Evolutionary conservation across 2,113 vertebrate species (phyloP), one percentile per base, ranked within the genome.

Genomic region (Ammodramus savannarum): DNA sequence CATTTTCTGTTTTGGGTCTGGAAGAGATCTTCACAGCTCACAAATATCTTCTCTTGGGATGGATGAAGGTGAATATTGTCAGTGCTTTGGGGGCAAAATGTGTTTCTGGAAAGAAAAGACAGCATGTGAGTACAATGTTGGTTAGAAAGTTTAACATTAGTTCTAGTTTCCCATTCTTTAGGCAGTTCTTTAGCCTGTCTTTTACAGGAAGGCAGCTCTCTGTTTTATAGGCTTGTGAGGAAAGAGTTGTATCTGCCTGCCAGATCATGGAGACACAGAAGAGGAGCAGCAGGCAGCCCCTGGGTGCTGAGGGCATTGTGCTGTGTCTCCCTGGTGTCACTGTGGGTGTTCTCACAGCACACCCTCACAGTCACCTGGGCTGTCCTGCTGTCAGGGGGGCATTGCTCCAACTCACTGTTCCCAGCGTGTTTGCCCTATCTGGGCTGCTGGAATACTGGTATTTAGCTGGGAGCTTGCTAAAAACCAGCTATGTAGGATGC

Each of bases 31-130:
- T 98, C 92, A 80, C 99, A 99, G 79, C 98, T 98, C 81, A 99
- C 98, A 86, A 99, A 99, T 31, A 96, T 97, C 96, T 98, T 98
- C 92, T 98, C 98, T 79, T 98, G 97, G 10, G 96, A 97, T 14
- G 97, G 98, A 85, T 98, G 96, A 31, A 99, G 93, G 29, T 97
- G 97, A 32, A 97, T 46, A 15, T 97, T 97, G 9, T 98, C 98
- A 13, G 92, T 83, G 49, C 87, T 98, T 97, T 98, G 98, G 66
- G 98, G 90, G 81, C 99, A 99, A 89, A 99, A 99, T 34, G 91
- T 95, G 32, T 97, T 97, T 97, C 99, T 99, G 65, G 49, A 95
- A 82, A 97, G 89, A 92, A 95, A 95, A 95, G 44, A 93, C 4
- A 95, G 62, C 68, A 22, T 22, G 31, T 80, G 87, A 96, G 57